phyloP scores from a whole-genome alignment of 2,888 invertebrate species.

The Cephus pygmeus region DNA sequence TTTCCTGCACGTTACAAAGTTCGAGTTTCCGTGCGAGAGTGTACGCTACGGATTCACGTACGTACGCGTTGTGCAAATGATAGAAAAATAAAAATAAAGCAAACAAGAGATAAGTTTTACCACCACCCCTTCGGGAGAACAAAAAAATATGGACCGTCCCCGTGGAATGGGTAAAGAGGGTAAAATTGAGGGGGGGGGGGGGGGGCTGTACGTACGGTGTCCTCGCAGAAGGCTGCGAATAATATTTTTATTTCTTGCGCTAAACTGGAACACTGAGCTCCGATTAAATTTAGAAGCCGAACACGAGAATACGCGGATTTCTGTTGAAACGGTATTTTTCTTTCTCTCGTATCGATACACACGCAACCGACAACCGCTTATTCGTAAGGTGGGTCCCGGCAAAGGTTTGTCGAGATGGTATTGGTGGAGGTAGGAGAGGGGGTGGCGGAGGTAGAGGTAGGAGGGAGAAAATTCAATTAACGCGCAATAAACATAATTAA shows the following conservation, averaged over 20 bases:
- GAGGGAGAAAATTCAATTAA: not conserved
- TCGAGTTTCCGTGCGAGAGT: not conserved
- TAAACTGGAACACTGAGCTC: not conserved
- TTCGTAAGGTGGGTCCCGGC: not conserved
- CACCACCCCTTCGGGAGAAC: not conserved
- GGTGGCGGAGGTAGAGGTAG: not conserved
- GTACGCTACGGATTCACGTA: not conserved
- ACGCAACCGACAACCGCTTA: not conserved
- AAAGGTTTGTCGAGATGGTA: not conserved
- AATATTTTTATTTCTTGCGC: not conserved
- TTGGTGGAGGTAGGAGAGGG: not conserved
- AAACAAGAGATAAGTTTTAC: not conserved
- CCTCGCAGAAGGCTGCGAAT: not conserved
- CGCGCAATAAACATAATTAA: not conserved
- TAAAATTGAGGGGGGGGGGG: not conserved
- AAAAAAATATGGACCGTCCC: not conserved
- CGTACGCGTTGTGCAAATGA: not conserved
- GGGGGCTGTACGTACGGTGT: not conserved
- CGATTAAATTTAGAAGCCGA: not conserved
- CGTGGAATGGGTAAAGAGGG: not conserved
- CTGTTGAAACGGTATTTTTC: not conserved
- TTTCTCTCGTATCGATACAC: not conserved
- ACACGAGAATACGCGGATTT: not conserved
- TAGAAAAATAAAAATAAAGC: not conserved
- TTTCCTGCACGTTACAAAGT: not conserved